phyloP scores from a whole-genome alignment of 2,888 invertebrate genomes.

The Listrodromus nycthemerus region DNA sequence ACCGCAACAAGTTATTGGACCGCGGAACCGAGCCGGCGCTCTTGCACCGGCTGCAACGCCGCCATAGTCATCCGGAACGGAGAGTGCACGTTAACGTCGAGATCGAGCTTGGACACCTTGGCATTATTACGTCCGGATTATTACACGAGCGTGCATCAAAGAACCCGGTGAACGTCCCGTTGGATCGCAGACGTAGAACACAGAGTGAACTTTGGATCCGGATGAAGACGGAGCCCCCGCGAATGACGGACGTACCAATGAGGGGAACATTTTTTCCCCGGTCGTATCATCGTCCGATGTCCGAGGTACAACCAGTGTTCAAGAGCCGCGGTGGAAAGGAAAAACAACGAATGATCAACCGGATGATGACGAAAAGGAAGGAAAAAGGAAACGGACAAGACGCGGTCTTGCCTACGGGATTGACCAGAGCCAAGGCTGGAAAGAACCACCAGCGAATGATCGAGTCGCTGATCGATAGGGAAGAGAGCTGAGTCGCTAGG shows the following conservation, averaged over 20 bases:
- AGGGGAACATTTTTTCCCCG: constrained; percentile 6
- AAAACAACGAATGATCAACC: neutral
- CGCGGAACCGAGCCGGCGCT: constrained; percentile 56
- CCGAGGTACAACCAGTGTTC: neutral
- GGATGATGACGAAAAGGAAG: neutral
- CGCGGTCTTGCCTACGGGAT: neutral
- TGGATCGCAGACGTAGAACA: constrained; percentile 14
- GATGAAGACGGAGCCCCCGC: constrained; percentile 43
- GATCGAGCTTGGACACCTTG: constrained; percentile 75
- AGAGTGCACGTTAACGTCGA: constrained; percentile 64
- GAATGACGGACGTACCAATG: constrained; percentile 28
- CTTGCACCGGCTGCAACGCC: constrained; percentile 15
- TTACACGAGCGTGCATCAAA: constrained; percentile 35
- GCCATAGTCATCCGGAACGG: constrained; percentile 49
- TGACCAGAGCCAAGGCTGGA: neutral
- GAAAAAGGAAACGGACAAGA: neutral
- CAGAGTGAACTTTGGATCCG: constrained; percentile 53
- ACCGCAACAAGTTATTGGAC: constrained; percentile 41
- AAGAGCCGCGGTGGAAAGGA: neutral
- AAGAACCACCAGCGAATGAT: neutral
- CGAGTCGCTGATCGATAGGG: neutral
- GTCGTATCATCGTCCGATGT: neutral
- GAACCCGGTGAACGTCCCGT: constrained; percentile 20
- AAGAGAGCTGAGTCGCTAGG: constrained; percentile 4
- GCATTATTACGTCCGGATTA: constrained; percentile 76